Conservation (phyloP, 2,888 invertebrate genomes). For the Sinodicranocentrus sp. region DNA sequence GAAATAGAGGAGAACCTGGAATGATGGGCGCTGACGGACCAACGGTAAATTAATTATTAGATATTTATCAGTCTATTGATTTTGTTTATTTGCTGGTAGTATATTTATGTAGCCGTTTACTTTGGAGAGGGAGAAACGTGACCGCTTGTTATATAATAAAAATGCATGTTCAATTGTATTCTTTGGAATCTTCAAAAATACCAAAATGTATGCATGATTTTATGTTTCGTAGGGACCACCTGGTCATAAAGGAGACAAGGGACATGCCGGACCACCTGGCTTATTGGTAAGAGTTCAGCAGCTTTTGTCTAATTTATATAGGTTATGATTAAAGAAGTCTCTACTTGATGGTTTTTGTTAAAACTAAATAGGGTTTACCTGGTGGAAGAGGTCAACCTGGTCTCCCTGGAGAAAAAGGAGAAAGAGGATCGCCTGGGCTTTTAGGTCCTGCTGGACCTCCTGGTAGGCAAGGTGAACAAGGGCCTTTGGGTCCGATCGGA, state of each 20-base stretch:
- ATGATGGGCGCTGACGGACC: constrained; percentile 84
- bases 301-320: neutral
- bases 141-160: too few relatives aligned
- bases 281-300: constrained; percentile 80
- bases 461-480: constrained; percentile 87
- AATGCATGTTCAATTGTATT: too few relatives aligned
- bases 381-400: constrained; percentile 85
- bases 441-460: constrained; percentile 88
- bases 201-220: too few relatives aligned
- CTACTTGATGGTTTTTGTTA: too few relatives aligned
- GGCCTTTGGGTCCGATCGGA: constrained; percentile 87
- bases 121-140: too few relatives aligned
- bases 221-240: constrained; percentile 84
- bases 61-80: neutral
- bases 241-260: constrained; percentile 85
- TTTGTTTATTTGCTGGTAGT: neutral
- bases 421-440: constrained; percentile 85
- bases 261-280: constrained; percentile 85
- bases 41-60: constrained; percentile 71
- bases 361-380: constrained; percentile 82
- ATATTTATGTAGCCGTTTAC: too few relatives aligned
- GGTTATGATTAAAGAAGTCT: neutral
- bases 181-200: too few relatives aligned
- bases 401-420: constrained; percentile 86
- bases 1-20: constrained; percentile 84